A percentile compares a stretch with the other conserved stretches of the same genome.
Evolutionary conservation across 2,888 invertebrate species (phyloP).

Genomic region (Ophraella communa): DNA sequence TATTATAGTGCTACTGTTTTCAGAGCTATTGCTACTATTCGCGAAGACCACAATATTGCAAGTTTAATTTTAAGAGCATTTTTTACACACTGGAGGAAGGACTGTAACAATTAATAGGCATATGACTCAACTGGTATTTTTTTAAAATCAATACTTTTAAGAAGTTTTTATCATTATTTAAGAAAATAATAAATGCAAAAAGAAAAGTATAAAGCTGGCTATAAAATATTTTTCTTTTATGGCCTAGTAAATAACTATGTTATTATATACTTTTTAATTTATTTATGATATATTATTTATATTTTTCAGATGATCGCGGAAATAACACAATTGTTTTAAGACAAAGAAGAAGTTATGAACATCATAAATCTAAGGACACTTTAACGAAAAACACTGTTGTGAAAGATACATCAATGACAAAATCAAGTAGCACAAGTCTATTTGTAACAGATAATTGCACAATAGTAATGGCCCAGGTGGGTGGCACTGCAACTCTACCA

Average conservation of each 20-base stretch:
- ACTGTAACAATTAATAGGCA: no score
- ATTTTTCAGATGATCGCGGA: slow-evolving; percentile 22
- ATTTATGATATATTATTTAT: no score
- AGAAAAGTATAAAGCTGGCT: not conserved
- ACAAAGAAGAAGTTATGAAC: slow-evolving; percentile 35
- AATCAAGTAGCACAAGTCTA: slow-evolving; percentile 29
- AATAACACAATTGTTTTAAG: slow-evolving; percentile 15
- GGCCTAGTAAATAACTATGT: not conserved
- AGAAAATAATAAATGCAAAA: no score
- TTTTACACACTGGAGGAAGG: no score
- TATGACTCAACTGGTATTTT: no score
- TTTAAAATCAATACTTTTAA: no score
- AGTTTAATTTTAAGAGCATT: no score
- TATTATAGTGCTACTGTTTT: no score
- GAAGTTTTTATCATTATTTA: no score
- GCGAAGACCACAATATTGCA: no score
- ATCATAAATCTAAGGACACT: slow-evolving; percentile 33
- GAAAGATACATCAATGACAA: slow-evolving; percentile 15
- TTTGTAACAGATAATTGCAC: slow-evolving; percentile 64
- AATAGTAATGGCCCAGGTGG: slow-evolving; percentile 62
- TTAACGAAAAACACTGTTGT: slow-evolving; percentile 21
- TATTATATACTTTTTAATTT: no score
- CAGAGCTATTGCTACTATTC: no score
- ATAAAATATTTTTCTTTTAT: not conserved
- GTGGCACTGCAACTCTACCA: slow-evolving; percentile 62